Conservation (phyloP, 2,888 invertebrate species). For the Pemphredon lugubris region DNA sequence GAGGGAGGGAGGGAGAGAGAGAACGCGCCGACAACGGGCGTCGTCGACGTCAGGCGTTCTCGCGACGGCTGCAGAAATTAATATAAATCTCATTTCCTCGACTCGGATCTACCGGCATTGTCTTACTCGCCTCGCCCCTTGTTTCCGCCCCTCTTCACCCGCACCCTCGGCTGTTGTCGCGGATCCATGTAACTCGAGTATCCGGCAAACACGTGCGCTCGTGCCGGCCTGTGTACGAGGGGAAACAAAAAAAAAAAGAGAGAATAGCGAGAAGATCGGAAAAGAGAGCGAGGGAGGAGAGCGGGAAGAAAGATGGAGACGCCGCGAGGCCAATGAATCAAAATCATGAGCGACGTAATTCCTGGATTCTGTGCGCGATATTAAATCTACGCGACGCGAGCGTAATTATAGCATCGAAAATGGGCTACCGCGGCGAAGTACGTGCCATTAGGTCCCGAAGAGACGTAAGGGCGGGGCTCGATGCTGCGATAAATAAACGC, state of each 20-base stretch:
- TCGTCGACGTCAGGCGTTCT: conserved; percentile 29
- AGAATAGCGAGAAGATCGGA: neutral
- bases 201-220: conserved; percentile 54
- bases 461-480: neutral
- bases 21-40: conserved; percentile 3
- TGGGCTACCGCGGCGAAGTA: conserved; percentile 16
- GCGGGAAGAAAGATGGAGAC: conserved; percentile 6
- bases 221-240: neutral
- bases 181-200: conserved; percentile 53
- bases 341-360: conserved; percentile 18
- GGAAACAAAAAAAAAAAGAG: neutral
- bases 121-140: conserved; percentile 60
- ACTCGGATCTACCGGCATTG: conserved; percentile 64
- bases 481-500: conserved; percentile 41
- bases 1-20: neutral
- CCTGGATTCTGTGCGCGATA: neutral
- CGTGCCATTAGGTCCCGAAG: conserved; percentile 9
- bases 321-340: conserved; percentile 44
- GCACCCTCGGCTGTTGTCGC: conserved; percentile 51
- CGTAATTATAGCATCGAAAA: conserved; percentile 10
- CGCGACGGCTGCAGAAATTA: conserved; percentile 73
- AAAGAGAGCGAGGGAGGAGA: conserved; percentile 1
- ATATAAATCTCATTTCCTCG: conserved; percentile 75
- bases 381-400: neutral
- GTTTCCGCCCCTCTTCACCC: conserved; percentile 14